Evolutionary conservation across 2,888 invertebrate genomes (phyloP).

Genomic region (Griposia aprilina): DNA sequence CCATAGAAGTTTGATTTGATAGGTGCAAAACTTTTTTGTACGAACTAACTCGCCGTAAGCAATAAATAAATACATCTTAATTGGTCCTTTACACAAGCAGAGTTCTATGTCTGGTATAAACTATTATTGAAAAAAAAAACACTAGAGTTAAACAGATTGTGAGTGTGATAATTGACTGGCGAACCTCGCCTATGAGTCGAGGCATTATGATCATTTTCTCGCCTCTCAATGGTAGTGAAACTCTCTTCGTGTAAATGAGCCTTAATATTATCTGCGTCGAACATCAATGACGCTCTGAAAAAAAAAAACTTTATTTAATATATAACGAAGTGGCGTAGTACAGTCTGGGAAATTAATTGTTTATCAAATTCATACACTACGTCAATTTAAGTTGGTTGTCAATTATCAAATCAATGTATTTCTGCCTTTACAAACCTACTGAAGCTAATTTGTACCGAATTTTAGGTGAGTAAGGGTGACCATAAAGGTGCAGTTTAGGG

Average conservation of each 20-base stretch:
- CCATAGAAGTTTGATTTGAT: neutral
- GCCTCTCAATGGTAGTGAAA: neutral
- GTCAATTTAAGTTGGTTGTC: neutral
- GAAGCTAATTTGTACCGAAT: neutral
- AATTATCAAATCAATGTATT: neutral
- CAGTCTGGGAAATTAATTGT: neutral
- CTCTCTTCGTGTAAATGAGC: neutral
- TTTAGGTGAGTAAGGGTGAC: neutral
- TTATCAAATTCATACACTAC: neutral
- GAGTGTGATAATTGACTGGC: neutral
- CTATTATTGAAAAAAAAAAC: neutral
- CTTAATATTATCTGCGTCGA: neutral
- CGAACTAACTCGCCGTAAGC: neutral
- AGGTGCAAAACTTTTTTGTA: conserved; percentile 38
- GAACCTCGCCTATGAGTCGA: neutral
- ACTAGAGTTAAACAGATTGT: neutral
- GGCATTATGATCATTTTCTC: neutral
- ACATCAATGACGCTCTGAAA: neutral
- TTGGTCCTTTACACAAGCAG: neutral
- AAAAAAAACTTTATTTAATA: neutral
- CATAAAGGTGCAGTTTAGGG: neutral
- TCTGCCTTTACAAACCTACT: neutral
- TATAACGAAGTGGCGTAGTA: neutral
- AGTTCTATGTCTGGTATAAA: neutral
- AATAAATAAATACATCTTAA: neutral